These are phyloP conservation scores for Panagrolaimus sp. DNA, from an alignment of 1,140 invertebrate species.

Conservation along the genomic window DNA sequence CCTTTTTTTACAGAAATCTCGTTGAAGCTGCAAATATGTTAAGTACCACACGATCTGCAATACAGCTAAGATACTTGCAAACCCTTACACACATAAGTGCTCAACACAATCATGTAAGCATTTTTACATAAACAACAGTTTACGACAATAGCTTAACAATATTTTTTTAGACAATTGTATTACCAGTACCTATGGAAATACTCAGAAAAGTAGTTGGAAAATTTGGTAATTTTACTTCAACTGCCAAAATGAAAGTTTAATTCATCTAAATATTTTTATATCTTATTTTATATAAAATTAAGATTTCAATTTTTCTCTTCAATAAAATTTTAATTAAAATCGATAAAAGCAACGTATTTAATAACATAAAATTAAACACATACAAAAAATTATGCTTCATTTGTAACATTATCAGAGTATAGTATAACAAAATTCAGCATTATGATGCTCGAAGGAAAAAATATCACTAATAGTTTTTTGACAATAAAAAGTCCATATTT, in stretches of 20 bases:
- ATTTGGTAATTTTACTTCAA: background rate
- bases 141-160: too few relatives aligned
- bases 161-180: slow-evolving; percentile 63
- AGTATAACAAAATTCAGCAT: slow-evolving; percentile 26
- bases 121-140: too few relatives aligned
- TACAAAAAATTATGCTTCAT: background rate
- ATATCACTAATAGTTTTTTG: slow-evolving; percentile 26
- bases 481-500: slow-evolving; percentile 30
- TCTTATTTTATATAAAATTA: too few relatives aligned
- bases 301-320: too few relatives aligned
- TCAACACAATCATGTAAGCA: slow-evolving; percentile 63
- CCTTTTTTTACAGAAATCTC: slow-evolving; percentile 66
- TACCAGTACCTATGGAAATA: slow-evolving; percentile 2
- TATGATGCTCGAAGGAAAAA: slow-evolving; percentile 36
- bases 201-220: background rate
- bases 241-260: background rate
- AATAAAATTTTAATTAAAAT: too few relatives aligned
- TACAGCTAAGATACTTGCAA: slow-evolving; percentile 58
- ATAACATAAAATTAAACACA: too few relatives aligned
- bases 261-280: too few relatives aligned
- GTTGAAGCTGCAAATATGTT: slow-evolving; percentile 83
- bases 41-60: slow-evolving; percentile 59
- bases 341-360: too few relatives aligned
- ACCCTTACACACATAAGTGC: slow-evolving; percentile 61
- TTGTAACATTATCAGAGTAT: background rate